These are phyloP conservation scores for Drosophila suzukii DNA, from an alignment of 1,140 invertebrate genomes.

Conservation along the genomic window DNA sequence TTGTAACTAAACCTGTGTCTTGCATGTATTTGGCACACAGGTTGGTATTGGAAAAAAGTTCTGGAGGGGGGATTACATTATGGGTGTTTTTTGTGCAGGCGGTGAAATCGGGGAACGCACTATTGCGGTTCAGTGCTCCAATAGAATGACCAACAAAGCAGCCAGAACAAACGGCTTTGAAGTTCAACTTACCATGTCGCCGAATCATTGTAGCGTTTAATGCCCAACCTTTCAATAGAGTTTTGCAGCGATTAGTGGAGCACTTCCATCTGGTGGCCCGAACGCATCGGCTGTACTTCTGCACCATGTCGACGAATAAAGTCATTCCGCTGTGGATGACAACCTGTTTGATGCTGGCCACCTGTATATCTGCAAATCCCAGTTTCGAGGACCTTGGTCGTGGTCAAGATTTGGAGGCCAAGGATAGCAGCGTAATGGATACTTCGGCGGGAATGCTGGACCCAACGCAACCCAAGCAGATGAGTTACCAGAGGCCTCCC, in stretches of 20 bases:
- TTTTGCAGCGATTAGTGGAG: slow-evolving; percentile 34
- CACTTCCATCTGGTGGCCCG: slow-evolving; percentile 37
- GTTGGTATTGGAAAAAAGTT: not conserved
- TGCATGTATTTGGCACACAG: not conserved
- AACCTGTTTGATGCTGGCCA: not conserved
- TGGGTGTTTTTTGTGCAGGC: slow-evolving; percentile 14
- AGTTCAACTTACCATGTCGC: slow-evolving; percentile 75
- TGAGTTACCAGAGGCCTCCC: slow-evolving; percentile 29
- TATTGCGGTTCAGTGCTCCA: slow-evolving; percentile 58
- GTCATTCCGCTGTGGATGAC: not conserved
- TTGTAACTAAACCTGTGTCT: slow-evolving; percentile 4
- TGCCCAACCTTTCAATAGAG: slow-evolving; percentile 43
- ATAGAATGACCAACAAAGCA: slow-evolving; percentile 45
- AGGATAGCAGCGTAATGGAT: slow-evolving; percentile 41
- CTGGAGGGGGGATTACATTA: not conserved
- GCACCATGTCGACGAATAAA: slow-evolving; percentile 15
- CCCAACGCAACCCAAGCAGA: slow-evolving; percentile 9
- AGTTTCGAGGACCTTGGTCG: slow-evolving; percentile 31
- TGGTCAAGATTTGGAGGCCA: slow-evolving; percentile 16
- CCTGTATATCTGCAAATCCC: slow-evolving; percentile 7
- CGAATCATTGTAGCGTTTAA: slow-evolving; percentile 52
- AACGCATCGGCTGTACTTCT: slow-evolving; percentile 33
- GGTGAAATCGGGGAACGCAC: slow-evolving; percentile 43
- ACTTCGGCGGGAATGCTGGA: slow-evolving; percentile 16
- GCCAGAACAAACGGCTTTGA: slow-evolving; percentile 60